A percentile compares a stretch with the other conserved stretches of the same genome.
Evolutionary conservation across 2,888 invertebrate species (phyloP).

Genomic region (Linnaemya vulpina): DNA sequence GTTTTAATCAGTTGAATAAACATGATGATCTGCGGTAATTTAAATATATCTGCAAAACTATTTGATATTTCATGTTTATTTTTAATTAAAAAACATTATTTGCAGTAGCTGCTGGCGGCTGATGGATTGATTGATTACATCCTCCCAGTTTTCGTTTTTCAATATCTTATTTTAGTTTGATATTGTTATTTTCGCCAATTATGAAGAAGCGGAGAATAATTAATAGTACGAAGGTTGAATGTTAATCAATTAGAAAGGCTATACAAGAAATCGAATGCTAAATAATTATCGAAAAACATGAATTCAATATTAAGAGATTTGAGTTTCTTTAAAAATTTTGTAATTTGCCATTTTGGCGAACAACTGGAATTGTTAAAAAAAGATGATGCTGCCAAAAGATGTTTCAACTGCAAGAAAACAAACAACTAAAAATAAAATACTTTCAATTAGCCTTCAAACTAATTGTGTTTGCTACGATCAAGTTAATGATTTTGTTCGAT

Average conservation of each 20-base stretch:
- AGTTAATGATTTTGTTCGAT: constrained; percentile 49
- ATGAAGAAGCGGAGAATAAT: neutral
- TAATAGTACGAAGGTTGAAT: neutral
- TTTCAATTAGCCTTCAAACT: constrained; percentile 63
- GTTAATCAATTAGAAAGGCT: neutral
- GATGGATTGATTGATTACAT: neutral
- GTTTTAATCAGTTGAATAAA: neutral
- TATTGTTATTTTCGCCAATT: neutral
- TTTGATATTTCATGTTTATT: neutral
- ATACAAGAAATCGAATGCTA: neutral
- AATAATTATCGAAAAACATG: neutral
- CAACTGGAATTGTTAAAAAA: neutral
- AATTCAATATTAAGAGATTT: constrained; percentile 2
- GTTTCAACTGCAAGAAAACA: neutral
- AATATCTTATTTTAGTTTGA: neutral
- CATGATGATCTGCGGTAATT: neutral
- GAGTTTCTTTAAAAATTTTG: neutral
- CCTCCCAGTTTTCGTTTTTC: neutral
- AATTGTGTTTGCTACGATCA: neutral
- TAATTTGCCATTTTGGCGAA: neutral
- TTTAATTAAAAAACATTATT: neutral
- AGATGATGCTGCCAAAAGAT: constrained; percentile 27
- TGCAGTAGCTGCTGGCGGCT: too few species aligned
- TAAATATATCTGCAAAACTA: neutral
- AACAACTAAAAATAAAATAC: constrained; percentile 3